Conservation (phyloP, 2,797 vertebrate species). For the Echiichthys vipera region DNA sequence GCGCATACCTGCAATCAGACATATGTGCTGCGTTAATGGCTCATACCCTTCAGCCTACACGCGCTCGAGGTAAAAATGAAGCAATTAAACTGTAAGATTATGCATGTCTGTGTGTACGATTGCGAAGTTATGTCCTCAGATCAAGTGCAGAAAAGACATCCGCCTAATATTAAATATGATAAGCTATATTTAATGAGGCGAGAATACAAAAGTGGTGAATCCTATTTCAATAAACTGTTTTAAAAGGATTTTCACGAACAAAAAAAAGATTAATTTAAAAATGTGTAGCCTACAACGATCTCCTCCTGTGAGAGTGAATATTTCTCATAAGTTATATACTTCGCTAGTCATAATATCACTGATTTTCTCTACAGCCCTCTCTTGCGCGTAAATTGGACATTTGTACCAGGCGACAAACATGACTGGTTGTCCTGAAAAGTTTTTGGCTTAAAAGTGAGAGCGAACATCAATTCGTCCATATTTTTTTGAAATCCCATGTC, state of each 20-base stretch:
- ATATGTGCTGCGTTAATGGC: background rate
- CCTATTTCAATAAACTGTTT: background rate
- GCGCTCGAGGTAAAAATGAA: background rate
- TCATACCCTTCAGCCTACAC: background rate
- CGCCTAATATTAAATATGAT: background rate
- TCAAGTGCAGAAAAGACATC: background rate
- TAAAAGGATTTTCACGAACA: background rate
- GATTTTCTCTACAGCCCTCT: background rate
- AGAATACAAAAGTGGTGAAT: background rate
- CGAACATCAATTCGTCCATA: background rate
- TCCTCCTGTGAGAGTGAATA: background rate
- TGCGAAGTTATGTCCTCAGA: background rate
- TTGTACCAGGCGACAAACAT: background rate
- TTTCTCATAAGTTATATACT: background rate
- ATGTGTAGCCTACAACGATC: background rate
- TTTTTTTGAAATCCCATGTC: background rate
- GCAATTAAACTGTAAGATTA: background rate
- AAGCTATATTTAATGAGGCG: background rate
- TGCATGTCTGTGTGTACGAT: background rate
- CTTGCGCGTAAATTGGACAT: background rate
- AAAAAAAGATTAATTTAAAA: background rate
- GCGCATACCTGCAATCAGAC: conserved; percentile 3
- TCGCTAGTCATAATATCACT: background rate
- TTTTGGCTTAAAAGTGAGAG: background rate
- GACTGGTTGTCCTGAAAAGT: background rate